A percentile compares a stretch with the other conserved stretches of the same genome.
Conservation (phyloP, 2,888 invertebrate genomes). For the Papilio elwesi region DNA sequence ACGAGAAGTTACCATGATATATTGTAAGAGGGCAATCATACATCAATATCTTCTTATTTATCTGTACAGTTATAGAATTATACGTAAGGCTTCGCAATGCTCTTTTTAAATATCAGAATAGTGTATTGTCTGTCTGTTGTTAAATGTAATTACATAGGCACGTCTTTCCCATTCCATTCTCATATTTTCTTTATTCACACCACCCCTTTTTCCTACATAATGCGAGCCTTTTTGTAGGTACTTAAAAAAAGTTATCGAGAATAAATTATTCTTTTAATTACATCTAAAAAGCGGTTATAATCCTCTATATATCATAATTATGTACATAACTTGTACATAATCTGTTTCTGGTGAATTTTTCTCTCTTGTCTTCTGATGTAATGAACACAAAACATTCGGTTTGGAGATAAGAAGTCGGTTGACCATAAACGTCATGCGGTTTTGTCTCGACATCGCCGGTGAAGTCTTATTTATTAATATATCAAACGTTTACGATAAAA, state of each 20-base stretch:
- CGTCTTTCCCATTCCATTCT: too few relatives aligned
- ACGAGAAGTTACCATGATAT: conserved; percentile 6
- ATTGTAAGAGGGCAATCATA: conserved; percentile 1
- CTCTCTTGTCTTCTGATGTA: neutral
- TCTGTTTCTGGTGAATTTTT: conserved; percentile 1
- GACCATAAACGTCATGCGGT: neutral
- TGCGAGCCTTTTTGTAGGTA: too few relatives aligned
- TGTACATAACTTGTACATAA: conserved; percentile 13
- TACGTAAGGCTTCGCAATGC: too few relatives aligned
- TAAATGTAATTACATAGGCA: too few relatives aligned
- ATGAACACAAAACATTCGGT: neutral
- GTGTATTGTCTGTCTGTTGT: too few relatives aligned
- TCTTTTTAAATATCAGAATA: too few relatives aligned
- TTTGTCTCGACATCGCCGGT: neutral
- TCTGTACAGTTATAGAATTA: neutral
- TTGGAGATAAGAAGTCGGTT: neutral
- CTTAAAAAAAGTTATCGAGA: too few relatives aligned
- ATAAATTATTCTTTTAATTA: too few relatives aligned
- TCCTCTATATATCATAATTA: neutral
- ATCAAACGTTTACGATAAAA: conserved; percentile 3
- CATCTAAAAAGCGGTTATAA: too few relatives aligned
- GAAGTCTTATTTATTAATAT: conserved; percentile 14
- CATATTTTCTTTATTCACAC: too few relatives aligned
- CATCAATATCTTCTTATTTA: conserved; percentile 10
- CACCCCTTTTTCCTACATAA: too few relatives aligned